Conservation (phyloP, 2,888 invertebrate species). For the Odontocerum albicorne region DNA sequence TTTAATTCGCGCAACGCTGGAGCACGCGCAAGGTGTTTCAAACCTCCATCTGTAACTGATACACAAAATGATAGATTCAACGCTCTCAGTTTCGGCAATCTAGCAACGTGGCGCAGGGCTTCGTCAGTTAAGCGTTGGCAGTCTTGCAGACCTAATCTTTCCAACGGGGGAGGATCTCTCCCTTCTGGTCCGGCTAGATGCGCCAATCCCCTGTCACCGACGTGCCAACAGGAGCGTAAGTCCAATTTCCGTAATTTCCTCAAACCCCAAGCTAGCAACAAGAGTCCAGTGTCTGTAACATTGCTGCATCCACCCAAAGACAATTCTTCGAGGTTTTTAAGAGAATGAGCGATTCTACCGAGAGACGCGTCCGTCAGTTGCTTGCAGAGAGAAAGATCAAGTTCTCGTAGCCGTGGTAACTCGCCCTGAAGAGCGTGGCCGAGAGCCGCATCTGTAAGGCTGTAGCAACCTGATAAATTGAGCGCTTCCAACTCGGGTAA, state of each 20-base stretch:
- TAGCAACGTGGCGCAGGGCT: constrained; percentile 81
- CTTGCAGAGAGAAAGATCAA: constrained; percentile 91
- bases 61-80: constrained; percentile 95
- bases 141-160: constrained; percentile 88
- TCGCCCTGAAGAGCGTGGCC: constrained; percentile 80
- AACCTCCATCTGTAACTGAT: constrained; percentile 89
- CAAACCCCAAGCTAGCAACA: constrained; percentile 85
- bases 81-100: constrained; percentile 75
- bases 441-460: constrained; percentile 84
- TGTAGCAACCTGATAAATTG: constrained; percentile 91
- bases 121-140: constrained; percentile 94
- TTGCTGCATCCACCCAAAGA: constrained; percentile 92
- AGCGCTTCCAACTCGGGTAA: constrained; percentile 85
- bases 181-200: constrained; percentile 70
- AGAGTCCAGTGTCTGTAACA: constrained; percentile 85
- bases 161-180: constrained; percentile 74
- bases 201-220: constrained; percentile 88
- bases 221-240: constrained; percentile 89
- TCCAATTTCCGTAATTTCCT: constrained; percentile 83
- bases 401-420: constrained; percentile 72
- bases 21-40: constrained; percentile 86
- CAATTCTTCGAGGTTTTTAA: constrained; percentile 83
- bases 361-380: constrained; percentile 92
- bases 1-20: constrained; percentile 82
- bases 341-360: constrained; percentile 79